Evolutionary conservation across 2,888 invertebrate species (phyloP).

Genomic region (Drosophila neotestacea): DNA sequence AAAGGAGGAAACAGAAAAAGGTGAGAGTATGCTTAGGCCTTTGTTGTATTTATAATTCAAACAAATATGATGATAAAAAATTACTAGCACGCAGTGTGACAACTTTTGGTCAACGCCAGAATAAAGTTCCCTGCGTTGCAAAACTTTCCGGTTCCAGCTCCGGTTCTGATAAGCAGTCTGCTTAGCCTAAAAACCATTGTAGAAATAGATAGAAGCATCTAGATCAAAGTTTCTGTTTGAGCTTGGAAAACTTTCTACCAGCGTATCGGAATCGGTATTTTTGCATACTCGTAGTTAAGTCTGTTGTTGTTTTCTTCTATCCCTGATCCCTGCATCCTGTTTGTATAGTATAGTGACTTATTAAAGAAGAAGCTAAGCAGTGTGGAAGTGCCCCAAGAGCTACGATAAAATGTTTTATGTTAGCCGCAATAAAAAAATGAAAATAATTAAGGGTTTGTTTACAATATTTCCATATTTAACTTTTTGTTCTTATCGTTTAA

Average conservation of each 20-base stretch:
- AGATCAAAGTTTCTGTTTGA: slow-evolving; percentile 60
- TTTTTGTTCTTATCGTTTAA: slow-evolving; percentile 3
- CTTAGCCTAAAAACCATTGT: slow-evolving; percentile 40
- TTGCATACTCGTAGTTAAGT: slow-evolving; percentile 25
- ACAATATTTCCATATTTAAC: slow-evolving; percentile 6
- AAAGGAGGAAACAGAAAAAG: not conserved
- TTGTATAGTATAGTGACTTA: slow-evolving; percentile 26
- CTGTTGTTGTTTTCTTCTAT: slow-evolving; percentile 6
- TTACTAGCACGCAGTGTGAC: slow-evolving; percentile 43
- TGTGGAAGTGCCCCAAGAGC: slow-evolving; percentile 7
- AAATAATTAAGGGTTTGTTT: slow-evolving; percentile 13
- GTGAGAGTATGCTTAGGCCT: slow-evolving; percentile 22
- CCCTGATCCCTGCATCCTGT: slow-evolving; percentile 1
- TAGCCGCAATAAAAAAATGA: not conserved
- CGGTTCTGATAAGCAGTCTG: slow-evolving; percentile 43
- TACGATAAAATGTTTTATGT: slow-evolving; percentile 14
- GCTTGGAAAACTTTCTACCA: slow-evolving; percentile 41
- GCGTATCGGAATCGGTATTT: slow-evolving; percentile 26
- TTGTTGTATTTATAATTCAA: slow-evolving; percentile 30
- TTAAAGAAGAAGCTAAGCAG: slow-evolving; percentile 21
- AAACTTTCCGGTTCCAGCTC: slow-evolving; percentile 52
- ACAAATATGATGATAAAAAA: slow-evolving; percentile 52
- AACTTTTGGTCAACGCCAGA: slow-evolving; percentile 60
- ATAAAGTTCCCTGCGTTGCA: slow-evolving; percentile 38
- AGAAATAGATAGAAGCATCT: slow-evolving; percentile 30